Base-by-base conservation (phyloP, 2,888 invertebrate genomes). In the Agrotis clavis region DNA sequence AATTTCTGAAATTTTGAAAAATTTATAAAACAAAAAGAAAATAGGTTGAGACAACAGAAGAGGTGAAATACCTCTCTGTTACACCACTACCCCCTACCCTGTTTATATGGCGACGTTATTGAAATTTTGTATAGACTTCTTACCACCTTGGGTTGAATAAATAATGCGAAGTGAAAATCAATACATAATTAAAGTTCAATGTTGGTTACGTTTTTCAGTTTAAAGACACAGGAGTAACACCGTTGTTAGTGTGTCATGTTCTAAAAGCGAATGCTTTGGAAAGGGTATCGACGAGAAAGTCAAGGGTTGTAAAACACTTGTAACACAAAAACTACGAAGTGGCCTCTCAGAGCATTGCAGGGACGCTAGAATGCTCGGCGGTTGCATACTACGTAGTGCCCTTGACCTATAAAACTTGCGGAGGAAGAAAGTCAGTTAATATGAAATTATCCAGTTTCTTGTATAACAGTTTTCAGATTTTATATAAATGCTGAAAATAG, bases 351-450 rank as follows among this genome's bases (percentile, higher is more conserved):
- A 56, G 35, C 11, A 30, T 30, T 4, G 41, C 48, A 16, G n/a
- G 2, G 18, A 19, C 54, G 19, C 14, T 13, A 66, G 25, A 76
- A 56, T 2, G 16, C 5, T 13, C 25, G 18, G 48, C 9, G 48
- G 41, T 48, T 13, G n/a, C n/a, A 21, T 41, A 9, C 5, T 66
- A 50, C 35, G 6, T 35, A 35, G 18, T 30, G 30, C 54, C 14
- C 30, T 56, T 72, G n/a, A 45, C 41, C 25, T 63, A 30, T 67
- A 18, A 30, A 47, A 51, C 45, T 72, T 25, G 7, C n/a, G 41
- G 25, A 45, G 35, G 41, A 11, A 41, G 41, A 41, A 41, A 48
- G 25, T 25, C 75, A 54, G 50, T 14, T 14, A 41, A n/a, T n/a
- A 53, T 62, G 9, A 47, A 53, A 47, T 1, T 41, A 41, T 35